A percentile compares a stretch with the other conserved stretches of the same genome.
These are phyloP conservation scores for Hyles euphorbiae DNA, from an alignment of 1,140 invertebrate species.

Conservation along the genomic window DNA sequence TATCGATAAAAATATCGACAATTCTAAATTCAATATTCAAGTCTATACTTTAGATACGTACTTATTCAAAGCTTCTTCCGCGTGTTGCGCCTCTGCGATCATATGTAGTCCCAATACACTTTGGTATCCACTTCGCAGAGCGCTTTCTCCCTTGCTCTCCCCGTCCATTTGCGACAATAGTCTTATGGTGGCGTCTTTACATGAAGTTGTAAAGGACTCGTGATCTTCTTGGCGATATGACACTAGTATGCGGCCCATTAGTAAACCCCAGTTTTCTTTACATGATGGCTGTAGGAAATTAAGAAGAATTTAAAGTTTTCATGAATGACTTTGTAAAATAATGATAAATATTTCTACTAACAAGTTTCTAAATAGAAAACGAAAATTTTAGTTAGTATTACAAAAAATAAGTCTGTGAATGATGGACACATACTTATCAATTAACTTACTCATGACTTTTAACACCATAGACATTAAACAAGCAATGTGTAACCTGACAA, in stretches of 20 bases:
- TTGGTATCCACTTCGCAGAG: slow-evolving; percentile 76
- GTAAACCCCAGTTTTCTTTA: slow-evolving; percentile 62
- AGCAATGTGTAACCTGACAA: no score
- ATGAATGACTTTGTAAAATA: no score
- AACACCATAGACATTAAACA: no score
- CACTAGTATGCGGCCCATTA: slow-evolving; percentile 57
- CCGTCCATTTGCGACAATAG: slow-evolving; percentile 53
- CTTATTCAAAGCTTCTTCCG: slow-evolving; percentile 69
- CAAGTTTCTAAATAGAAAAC: no score
- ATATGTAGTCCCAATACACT: slow-evolving; percentile 84
- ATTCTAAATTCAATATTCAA: slow-evolving; percentile 8
- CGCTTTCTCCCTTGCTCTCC: slow-evolving; percentile 77
- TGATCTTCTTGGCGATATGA: slow-evolving; percentile 48
- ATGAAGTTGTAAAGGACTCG: slow-evolving; percentile 30
- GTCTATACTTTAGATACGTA: slow-evolving; percentile 15
- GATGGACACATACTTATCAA: no score
- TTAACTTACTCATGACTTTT: no score
- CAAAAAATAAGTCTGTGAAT: no score
- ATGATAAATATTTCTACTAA: no score
- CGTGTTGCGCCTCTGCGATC: slow-evolving; percentile 77
- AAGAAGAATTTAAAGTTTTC: neutral
- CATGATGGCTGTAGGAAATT: slow-evolving; percentile 46
- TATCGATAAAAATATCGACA: no score
- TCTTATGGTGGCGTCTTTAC: slow-evolving; percentile 36
- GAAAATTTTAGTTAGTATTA: no score